Evolutionary conservation across 2,113 vertebrate species (phyloP).

Genomic region (Aspidoscelis tigris): DNA sequence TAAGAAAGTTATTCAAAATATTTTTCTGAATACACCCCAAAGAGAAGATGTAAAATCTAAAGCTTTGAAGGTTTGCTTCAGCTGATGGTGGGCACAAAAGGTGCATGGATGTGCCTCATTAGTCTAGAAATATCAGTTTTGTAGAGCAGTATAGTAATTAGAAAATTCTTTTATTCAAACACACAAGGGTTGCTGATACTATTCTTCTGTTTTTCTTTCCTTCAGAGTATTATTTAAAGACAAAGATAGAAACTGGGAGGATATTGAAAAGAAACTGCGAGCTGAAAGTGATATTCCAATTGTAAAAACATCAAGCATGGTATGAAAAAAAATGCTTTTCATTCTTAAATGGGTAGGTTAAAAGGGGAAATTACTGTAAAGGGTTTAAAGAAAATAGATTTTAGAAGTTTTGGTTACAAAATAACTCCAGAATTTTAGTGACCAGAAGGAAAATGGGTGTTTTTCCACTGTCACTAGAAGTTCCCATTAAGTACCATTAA

Average conservation of each 20-base stretch:
- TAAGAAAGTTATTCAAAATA: background rate
- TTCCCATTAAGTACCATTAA: no score
- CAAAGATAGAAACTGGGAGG: constrained; percentile 97
- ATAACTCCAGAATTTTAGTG: background rate
- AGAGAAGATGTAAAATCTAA: background rate
- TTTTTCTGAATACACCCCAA: background rate
- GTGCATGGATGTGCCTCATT: background rate
- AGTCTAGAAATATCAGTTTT: background rate
- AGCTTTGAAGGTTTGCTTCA: background rate
- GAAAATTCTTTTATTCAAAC: background rate
- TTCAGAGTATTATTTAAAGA: constrained; percentile 96
- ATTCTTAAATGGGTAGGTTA: background rate
- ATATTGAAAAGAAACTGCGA: constrained; percentile 93
- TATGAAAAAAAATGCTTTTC: constrained; percentile 65
- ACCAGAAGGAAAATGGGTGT: no score
- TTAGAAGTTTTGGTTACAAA: background rate
- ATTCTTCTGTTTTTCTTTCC: constrained; percentile 51
- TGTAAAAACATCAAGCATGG: constrained; percentile 96
- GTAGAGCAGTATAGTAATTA: background rate
- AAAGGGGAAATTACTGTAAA: background rate
- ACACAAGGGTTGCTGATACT: background rate
- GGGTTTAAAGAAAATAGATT: background rate
- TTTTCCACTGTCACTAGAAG: no score
- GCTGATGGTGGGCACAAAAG: background rate
- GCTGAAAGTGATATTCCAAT: constrained; percentile 93